These are phyloP conservation scores for Pheosia gnoma DNA, from an alignment of 2,888 invertebrate species.

Conservation along the genomic window DNA sequence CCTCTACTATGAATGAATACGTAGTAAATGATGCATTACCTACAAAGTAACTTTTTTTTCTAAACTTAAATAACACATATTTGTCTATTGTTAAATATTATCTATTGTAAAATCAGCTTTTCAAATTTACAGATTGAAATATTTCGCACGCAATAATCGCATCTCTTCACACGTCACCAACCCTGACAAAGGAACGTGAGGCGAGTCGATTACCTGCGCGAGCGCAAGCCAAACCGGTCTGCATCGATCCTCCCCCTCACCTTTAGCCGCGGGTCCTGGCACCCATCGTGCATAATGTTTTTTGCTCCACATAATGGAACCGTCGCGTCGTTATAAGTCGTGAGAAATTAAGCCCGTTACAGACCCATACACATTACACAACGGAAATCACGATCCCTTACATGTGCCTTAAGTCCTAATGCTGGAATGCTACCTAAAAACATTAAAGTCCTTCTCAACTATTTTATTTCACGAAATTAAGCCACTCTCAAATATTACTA, in stretches of 20 bases:
- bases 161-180: slow-evolving; percentile 15
- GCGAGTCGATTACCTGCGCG: slow-evolving; percentile 79
- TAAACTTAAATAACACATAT: background rate
- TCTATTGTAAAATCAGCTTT: background rate
- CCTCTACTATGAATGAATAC: background rate
- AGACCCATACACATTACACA: too few species aligned
- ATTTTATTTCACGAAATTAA: too few species aligned
- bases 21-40: too few species aligned
- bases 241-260: slow-evolving; percentile 56
- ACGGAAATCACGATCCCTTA: too few species aligned
- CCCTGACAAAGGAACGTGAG: slow-evolving; percentile 35
- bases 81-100: background rate
- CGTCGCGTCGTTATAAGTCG: slow-evolving; percentile 36
- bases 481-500: too few species aligned
- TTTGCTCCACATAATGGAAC: slow-evolving; percentile 61
- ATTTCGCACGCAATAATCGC: background rate
- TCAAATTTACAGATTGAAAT: background rate
- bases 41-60: background rate
- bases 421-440: too few species aligned
- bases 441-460: too few species aligned
- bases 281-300: slow-evolving; percentile 70
- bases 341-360: slow-evolving; percentile 26
- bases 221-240: slow-evolving; percentile 76
- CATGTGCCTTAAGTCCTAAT: too few species aligned
- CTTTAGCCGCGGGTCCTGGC: slow-evolving; percentile 43